These are phyloP conservation scores for Caenorhabditis afra DNA, from an alignment of 2,888 invertebrate species.

Conservation along the genomic window DNA sequence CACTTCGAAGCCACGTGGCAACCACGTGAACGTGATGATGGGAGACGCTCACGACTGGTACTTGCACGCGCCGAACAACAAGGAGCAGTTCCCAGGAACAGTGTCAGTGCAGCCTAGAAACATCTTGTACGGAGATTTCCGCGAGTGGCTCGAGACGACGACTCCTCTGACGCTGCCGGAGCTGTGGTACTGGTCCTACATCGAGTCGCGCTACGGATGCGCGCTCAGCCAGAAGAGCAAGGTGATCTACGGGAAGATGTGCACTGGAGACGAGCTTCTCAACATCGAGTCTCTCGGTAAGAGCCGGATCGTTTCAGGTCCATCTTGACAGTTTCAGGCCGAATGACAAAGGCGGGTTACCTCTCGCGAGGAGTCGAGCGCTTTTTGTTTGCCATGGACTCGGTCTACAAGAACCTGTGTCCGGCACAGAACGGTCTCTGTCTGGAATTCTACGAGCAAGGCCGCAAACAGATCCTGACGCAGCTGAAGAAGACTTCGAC, in stretches of 20 bases:
- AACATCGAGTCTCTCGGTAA: slow-evolving; percentile 70
- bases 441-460: slow-evolving; percentile 76
- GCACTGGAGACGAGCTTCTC: slow-evolving; percentile 77
- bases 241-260: slow-evolving; percentile 75
- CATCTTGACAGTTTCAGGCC: slow-evolving; percentile 55
- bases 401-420: slow-evolving; percentile 73
- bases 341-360: slow-evolving; percentile 78
- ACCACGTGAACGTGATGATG: slow-evolving; percentile 74
- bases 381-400: slow-evolving; percentile 76
- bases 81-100: slow-evolving; percentile 71
- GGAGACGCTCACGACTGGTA: slow-evolving; percentile 80
- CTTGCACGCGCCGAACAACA: slow-evolving; percentile 60
- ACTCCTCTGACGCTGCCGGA: slow-evolving; percentile 79
- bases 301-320: neutral
- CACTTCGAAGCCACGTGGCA: slow-evolving; percentile 38
- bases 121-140: slow-evolving; percentile 73
- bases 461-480: slow-evolving; percentile 70
- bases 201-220: slow-evolving; percentile 72
- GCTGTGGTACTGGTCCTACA: slow-evolving; percentile 73
- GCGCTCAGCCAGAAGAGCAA: slow-evolving; percentile 74
- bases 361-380: slow-evolving; percentile 75
- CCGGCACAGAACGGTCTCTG: slow-evolving; percentile 76
- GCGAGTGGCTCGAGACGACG: slow-evolving; percentile 75
- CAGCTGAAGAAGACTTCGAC: slow-evolving; percentile 69
- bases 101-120: slow-evolving; percentile 78